phyloP scores from a whole-genome alignment of 2,113 vertebrate genomes.

The Chroicocephalus ridibundus region DNA sequence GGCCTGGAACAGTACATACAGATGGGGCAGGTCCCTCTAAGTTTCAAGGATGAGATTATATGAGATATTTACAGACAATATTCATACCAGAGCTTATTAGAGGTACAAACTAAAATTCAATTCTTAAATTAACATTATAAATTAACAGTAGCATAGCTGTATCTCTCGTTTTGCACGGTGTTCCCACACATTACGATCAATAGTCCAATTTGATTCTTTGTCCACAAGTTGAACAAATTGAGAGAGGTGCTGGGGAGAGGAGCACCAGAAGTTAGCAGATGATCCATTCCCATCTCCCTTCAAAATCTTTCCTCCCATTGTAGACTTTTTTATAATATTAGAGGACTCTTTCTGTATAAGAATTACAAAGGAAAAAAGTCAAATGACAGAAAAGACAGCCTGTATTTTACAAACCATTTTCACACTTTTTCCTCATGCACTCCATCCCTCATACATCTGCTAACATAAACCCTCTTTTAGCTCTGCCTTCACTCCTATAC shows the following conservation, averaged over 20 bases:
- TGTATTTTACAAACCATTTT: neutral
- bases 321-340: neutral
- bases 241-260: neutral
- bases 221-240: neutral
- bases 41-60: neutral
- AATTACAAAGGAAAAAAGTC: neutral
- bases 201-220: neutral
- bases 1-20: fast-evolving
- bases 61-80: neutral
- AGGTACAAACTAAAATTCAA: neutral
- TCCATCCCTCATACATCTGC: neutral
- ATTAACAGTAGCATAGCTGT: neutral
- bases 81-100: neutral
- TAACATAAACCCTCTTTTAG: neutral
- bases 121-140: neutral
- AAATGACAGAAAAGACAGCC: neutral
- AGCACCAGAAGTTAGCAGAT: neutral
- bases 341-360: neutral
- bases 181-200: neutral
- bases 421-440: neutral
- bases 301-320: neutral
- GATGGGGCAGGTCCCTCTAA: neutral
- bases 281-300: neutral
- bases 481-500: neutral
- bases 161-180: neutral